Evolutionary conservation across 2,113 vertebrate genomes (phyloP).

Genomic region (Loxodonta africana): DNA sequence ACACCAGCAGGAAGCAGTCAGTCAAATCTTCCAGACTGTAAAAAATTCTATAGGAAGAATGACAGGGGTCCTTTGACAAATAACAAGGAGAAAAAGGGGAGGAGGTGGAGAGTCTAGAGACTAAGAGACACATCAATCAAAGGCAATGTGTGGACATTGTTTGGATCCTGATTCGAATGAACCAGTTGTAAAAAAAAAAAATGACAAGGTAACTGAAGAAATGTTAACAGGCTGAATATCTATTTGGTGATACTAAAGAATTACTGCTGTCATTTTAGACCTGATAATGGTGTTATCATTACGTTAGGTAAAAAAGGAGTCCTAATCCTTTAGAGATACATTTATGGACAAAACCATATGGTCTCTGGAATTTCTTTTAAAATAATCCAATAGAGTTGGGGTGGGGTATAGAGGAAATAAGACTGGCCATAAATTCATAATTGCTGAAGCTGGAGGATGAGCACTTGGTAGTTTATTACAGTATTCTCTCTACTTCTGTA

Average conservation of each 20-base stretch:
- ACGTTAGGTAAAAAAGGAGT: not conserved
- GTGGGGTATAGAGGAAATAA: not conserved
- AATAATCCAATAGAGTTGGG: not conserved
- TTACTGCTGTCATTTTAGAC: not conserved
- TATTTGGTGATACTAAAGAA: not conserved
- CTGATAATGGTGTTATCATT: not conserved
- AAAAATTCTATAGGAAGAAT: not conserved
- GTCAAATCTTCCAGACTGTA: not conserved
- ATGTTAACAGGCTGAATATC: not conserved
- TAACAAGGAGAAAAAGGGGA: not conserved
- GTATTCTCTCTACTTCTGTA: not conserved
- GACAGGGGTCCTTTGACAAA: not conserved
- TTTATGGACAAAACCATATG: not conserved
- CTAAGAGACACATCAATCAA: not conserved
- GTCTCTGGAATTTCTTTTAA: not conserved
- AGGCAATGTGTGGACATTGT: not conserved
- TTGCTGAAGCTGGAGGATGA: not conserved
- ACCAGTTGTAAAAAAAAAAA: not conserved
- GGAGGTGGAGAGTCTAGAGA: not conserved
- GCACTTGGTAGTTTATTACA: not conserved
- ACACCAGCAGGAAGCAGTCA: not conserved
- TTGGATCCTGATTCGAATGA: not conserved
- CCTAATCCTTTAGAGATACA: not conserved
- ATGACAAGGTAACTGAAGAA: not conserved
- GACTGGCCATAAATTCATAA: not conserved